A percentile compares a stretch with the other conserved stretches of the same genome.
These are phyloP conservation scores for Chinchilla lanigera DNA, from an alignment of 2,113 vertebrate genomes.

Conservation along the genomic window DNA sequence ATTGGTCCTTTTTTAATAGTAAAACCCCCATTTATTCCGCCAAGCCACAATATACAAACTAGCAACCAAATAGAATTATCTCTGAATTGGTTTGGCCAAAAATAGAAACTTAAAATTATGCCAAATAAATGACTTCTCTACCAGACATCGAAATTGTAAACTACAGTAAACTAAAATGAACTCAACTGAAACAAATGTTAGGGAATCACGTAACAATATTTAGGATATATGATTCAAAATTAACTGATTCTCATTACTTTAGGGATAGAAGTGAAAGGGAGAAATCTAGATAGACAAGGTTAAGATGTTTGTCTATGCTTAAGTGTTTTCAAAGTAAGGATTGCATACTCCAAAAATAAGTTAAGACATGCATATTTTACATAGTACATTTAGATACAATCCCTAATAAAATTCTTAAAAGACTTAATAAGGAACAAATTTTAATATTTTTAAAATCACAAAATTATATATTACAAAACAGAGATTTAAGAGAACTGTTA, in stretches of 20 bases:
- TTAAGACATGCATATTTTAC: neutral
- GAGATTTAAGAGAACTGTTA: neutral
- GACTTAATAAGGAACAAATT: neutral
- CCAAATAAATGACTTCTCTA: neutral
- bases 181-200: neutral
- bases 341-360: neutral
- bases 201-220: neutral
- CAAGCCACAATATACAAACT: neutral
- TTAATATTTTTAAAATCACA: neutral
- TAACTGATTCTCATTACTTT: neutral
- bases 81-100: neutral
- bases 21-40: neutral
- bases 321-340: neutral
- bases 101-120: neutral
- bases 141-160: neutral
- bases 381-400: neutral
- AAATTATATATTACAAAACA: neutral
- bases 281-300: neutral
- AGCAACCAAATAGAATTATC: neutral
- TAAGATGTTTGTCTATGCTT: neutral
- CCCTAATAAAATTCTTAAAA: neutral
- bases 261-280: neutral
- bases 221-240: neutral
- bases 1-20: neutral
- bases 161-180: neutral